These are phyloP conservation scores for Xestia c-nigrum DNA, from an alignment of 2,888 invertebrate genomes.

Conservation along the genomic window DNA sequence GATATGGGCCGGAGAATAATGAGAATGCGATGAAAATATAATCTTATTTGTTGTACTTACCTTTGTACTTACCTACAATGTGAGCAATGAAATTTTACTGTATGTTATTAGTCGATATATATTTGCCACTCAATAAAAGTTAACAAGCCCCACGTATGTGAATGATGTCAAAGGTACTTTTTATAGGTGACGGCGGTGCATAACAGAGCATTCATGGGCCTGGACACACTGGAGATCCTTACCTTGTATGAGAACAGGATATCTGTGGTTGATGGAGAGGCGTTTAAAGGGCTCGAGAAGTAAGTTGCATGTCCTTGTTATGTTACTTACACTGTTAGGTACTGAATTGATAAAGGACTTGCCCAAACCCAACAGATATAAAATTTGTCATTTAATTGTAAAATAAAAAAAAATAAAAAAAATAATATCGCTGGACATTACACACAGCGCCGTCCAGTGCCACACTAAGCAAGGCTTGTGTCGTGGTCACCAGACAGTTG, in stretches of 20 bases:
- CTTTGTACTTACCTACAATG: not conserved
- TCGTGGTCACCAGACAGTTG: too few species aligned
- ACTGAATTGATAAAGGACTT: not conserved
- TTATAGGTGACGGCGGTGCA: conserved; percentile 93
- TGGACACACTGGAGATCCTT: conserved; percentile 96
- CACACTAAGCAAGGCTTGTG: too few species aligned
- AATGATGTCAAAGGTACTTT: conserved; percentile 32
- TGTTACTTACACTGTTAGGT: not conserved
- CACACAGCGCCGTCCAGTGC: too few species aligned
- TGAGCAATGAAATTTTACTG: not conserved
- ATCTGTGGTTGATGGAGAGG: conserved; percentile 94
- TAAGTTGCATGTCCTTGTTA: conserved; percentile 84
- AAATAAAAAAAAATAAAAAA: too few species aligned
- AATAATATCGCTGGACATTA: too few species aligned
- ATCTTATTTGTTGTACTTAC: not conserved
- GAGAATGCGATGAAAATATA: not conserved
- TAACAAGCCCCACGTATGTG: not conserved
- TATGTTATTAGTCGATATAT: not conserved
- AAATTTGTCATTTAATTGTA: too few species aligned
- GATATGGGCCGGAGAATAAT: not conserved
- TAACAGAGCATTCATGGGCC: conserved; percentile 95
- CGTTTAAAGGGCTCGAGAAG: conserved; percentile 97
- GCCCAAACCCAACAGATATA: too few species aligned
- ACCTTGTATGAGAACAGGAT: conserved; percentile 97
- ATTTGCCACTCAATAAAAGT: not conserved